Base-by-base conservation (phyloP, 2,888 invertebrate species). In the Hypena proboscidalis region DNA sequence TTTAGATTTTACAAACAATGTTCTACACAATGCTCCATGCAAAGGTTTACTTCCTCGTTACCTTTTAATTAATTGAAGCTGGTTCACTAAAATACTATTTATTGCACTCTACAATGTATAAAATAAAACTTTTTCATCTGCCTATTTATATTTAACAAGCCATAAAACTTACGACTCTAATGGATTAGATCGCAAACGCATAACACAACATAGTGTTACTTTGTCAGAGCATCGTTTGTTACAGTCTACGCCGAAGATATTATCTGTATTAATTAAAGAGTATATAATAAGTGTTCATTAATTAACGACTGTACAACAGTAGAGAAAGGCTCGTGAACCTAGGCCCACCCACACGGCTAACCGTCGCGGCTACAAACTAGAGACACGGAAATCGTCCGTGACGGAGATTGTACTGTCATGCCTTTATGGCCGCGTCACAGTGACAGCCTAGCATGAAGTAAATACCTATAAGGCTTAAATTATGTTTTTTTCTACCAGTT, bases 301-400 rank as follows among this genome's bases (percentile, higher is more conserved):
- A 48, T 45, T 42, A 32, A 13, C 29, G 29, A 40, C 40, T 40
- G 33, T 49, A 46, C 39, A 42, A n/a, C 34, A 37, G 26, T 29
- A 23, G 23, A 46, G 44, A 45, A 38, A 52, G 47, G 35, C 43
- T 76, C 70, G 70, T 71, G 77, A 74, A 69, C 66, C 52, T 49
- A 33, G 61, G 59, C 62, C 77, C 74, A 72, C 75, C 79, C 72
- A 74, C 72, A 59, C 40, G 42, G 32, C 44, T 52, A 49, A 55
- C 37, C 54, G 39, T 36, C 32, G 52, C 31, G 44, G 32, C 33
- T 17, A 38, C 14, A 49, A 42, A 42, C 35, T 39, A 45, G 58
- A 49, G 57, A 36, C 55, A 47, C 53, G 49, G 52, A 53, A 56
- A 61, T 59, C 40, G 48, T 55, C 58, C 66, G 61, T 69, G 69